phyloP scores from a whole-genome alignment of 2,888 invertebrate genomes.

The Drosophila recens region DNA sequence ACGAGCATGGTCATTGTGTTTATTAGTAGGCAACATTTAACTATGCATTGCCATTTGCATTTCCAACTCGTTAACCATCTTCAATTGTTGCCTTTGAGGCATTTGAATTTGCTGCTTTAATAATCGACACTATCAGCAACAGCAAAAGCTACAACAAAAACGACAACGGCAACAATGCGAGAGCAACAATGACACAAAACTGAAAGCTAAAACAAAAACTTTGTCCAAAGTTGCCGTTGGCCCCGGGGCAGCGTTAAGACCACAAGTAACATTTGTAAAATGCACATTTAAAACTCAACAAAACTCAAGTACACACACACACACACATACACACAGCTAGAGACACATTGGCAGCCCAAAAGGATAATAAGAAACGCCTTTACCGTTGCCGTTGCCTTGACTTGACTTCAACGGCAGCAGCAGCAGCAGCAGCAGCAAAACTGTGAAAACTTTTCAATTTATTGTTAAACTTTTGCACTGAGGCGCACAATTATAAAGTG shows the following conservation, averaged over 20 bases:
- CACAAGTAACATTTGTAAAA: constrained; percentile 81
- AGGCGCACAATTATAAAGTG: constrained; percentile 83
- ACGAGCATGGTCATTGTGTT: background rate
- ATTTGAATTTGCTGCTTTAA: constrained; percentile 65
- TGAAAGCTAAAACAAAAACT: constrained; percentile 74
- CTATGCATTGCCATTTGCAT: constrained; percentile 26
- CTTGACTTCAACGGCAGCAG: constrained; percentile 49
- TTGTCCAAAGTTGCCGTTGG: constrained; percentile 61
- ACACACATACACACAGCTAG: constrained; percentile 25
- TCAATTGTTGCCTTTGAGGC: constrained; percentile 51
- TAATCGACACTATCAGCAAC: constrained; percentile 60
- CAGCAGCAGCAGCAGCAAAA: constrained; percentile 58
- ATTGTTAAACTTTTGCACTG: constrained; percentile 82
- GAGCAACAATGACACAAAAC: constrained; percentile 57
- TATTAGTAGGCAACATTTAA: constrained; percentile 18
- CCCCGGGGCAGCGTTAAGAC: constrained; percentile 66
- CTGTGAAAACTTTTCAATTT: constrained; percentile 82
- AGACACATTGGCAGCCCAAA: constrained; percentile 61
- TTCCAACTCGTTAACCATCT: constrained; percentile 65
- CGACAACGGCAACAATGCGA: background rate
- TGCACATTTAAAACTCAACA: constrained; percentile 78
- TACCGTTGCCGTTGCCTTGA: constrained; percentile 59
- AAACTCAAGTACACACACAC: constrained; percentile 42
- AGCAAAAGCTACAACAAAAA: constrained; percentile 20
- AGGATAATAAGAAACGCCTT: constrained; percentile 79